A percentile compares a stretch with the other conserved stretches of the same genome.
These are phyloP conservation scores for Marmota flaviventris DNA, from an alignment of 2,113 vertebrate species.

Conservation along the genomic window DNA sequence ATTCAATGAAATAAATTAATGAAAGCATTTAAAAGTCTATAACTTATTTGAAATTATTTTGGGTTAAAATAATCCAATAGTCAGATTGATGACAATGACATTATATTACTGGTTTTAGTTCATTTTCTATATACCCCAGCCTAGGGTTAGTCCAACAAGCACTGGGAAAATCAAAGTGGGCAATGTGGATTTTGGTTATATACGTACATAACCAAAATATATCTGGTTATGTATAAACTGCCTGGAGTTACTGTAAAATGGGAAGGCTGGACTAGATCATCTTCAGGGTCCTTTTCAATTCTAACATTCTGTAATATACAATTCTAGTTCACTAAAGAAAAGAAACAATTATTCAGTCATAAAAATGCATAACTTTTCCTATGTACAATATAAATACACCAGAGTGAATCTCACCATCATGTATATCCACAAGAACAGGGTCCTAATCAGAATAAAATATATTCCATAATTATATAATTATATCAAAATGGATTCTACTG, in stretches of 20 bases:
- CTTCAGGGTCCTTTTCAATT: not conserved
- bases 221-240: too few relatives aligned
- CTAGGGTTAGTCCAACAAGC: not conserved
- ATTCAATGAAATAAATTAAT: conserved; percentile 22
- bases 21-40: not conserved
- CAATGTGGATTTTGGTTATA: not conserved
- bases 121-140: not conserved
- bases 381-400: too few relatives aligned
- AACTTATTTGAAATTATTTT: not conserved
- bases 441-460: too few relatives aligned
- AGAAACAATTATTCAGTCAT: not conserved
- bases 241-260: not conserved
- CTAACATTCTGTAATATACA: not conserved
- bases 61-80: not conserved
- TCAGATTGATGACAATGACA: not conserved
- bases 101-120: not conserved
- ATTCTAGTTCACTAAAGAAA: not conserved
- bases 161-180: not conserved
- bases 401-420: too few relatives aligned
- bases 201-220: too few relatives aligned
- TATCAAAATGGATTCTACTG: too few relatives aligned
- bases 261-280: not conserved
- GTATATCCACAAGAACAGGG: too few relatives aligned
- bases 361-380: too few relatives aligned
- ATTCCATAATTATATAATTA: too few relatives aligned